Percentiles rank a stretch among this genome's conserved stretches.
phyloP scores from a whole-genome alignment of 1,140 invertebrate species.

The Belonocnema kinseyi region DNA sequence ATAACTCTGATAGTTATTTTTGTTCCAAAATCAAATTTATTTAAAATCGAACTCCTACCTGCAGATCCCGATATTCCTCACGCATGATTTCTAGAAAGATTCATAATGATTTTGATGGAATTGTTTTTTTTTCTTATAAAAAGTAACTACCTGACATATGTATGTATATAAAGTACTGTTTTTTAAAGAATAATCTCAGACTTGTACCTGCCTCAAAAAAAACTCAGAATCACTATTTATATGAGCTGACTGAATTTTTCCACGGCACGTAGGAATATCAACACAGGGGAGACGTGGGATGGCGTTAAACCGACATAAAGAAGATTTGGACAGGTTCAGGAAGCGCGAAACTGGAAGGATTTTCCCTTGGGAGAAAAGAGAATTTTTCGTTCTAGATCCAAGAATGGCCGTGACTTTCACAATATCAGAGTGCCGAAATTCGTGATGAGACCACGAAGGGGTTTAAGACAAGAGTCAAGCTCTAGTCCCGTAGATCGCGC shows the following conservation, averaged over 20 bases:
- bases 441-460: slow-evolving; percentile 16
- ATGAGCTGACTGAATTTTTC: background rate
- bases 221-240: background rate
- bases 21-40: too few relatives aligned
- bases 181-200: too few relatives aligned
- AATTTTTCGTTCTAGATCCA: background rate
- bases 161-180: too few relatives aligned
- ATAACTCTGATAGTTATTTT: too few relatives aligned
- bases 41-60: too few relatives aligned
- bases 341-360: background rate
- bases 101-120: too few relatives aligned
- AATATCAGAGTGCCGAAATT: slow-evolving; percentile 1
- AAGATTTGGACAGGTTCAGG: background rate
- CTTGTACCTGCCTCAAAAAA: too few relatives aligned
- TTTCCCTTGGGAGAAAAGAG: background rate
- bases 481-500: slow-evolving; percentile 33
- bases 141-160: too few relatives aligned
- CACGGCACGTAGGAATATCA: background rate
- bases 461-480: background rate
- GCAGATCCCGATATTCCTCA: too few relatives aligned
- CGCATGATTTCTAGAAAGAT: too few relatives aligned
- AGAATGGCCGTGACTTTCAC: background rate
- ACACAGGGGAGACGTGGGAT: background rate
- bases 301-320: background rate
- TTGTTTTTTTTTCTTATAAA: too few relatives aligned